Base-by-base conservation (phyloP, 2,113 vertebrate genomes). In the Gymnocephalus cernua region DNA sequence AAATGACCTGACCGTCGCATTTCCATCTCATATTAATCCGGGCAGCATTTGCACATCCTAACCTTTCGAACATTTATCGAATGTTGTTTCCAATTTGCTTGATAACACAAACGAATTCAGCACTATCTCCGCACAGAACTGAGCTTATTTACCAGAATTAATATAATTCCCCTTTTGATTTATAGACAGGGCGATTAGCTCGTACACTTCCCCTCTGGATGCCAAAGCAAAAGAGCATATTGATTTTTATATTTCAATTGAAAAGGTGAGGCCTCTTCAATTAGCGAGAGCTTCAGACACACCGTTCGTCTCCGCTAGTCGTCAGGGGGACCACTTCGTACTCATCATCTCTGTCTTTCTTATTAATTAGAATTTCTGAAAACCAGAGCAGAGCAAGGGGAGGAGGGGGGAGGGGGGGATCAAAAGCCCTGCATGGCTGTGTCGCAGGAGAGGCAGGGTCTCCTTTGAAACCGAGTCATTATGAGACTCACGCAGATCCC, bases 391-490 rank as follows among this genome's bases (percentile, higher is more conserved):
- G 88, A 70, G 79, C 4, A 44, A 65, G 23, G 77, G 77, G 69
- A 66, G 25, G 74, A 58, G 41, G 64, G 73, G 27, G 58, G 15
- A 21, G 67, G 11, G 66, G 41, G 38, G 80, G 92, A 94, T 94
- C 92, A 93, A 93, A 94, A 86, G 85, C 87, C 75, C 66, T 77
- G 75, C 68, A 68, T 79, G 80, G 71, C 70, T 70, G 71, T 86
- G 79, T 41, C 10, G 82, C 85, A 87, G 81, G 74, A 86, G 80
- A 89, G 77, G 77, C 67, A 73, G 80, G 79, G 80, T 90, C 80
- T 89, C 70, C 87, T 92, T 93, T 93, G 89, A 94, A 93, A 91
- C 48, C 0, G 51, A 90, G 88, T 93, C 88, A 89, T 93, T 92
- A 93, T 84, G 82, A 90, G 50, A 54, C 79, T 84, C 87, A 48